Evolutionary conservation across 2,888 invertebrate genomes (phyloP), one percentile per base, ranked within the genome.

Genomic region (Ochropacha duplaris): DNA sequence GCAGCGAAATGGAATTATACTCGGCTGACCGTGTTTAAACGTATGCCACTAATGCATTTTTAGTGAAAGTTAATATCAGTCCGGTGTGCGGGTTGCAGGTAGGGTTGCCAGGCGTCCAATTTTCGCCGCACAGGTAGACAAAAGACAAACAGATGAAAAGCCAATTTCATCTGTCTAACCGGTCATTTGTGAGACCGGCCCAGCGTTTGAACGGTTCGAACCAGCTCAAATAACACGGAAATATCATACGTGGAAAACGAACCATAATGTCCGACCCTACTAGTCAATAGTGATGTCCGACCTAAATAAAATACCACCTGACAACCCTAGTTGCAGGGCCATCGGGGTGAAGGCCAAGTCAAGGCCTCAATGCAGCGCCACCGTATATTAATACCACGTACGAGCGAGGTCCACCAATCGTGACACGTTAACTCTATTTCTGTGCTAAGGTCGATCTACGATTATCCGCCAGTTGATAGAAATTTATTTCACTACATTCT

Each of bases 261-360:
- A n/a, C n/a, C n/a, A n/a, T n/a, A n/a, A n/a, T n/a, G n/a, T n/a
- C n/a, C n/a, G n/a, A n/a, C n/a, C n/a, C n/a, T n/a, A n/a, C n/a
- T n/a, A n/a, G n/a, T n/a, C n/a, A n/a, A n/a, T n/a, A n/a, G n/a
- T n/a, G n/a, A n/a, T n/a, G n/a, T n/a, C n/a, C n/a, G n/a, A n/a
- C n/a, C n/a, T n/a, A n/a, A n/a, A n/a, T n/a, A n/a, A n/a, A n/a
- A n/a, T n/a, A n/a, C n/a, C n/a, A n/a, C n/a, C n/a, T n/a, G n/a
- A n/a, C n/a, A n/a, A n/a, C n/a, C n/a, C n/a, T n/a, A n/a, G n/a
- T n/a, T n/a, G n/a, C 50, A 57, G 54, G 62, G 58, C 58, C 49
- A 58, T 28, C 55, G 58, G 51, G 67, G 79, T 79, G 81, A 86
- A 87, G 88, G 88, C 71, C 78, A 57, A 88, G 90, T 85, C 90